phyloP scores from a whole-genome alignment of 2,113 vertebrate genomes.

The Syrmaticus mikado region DNA sequence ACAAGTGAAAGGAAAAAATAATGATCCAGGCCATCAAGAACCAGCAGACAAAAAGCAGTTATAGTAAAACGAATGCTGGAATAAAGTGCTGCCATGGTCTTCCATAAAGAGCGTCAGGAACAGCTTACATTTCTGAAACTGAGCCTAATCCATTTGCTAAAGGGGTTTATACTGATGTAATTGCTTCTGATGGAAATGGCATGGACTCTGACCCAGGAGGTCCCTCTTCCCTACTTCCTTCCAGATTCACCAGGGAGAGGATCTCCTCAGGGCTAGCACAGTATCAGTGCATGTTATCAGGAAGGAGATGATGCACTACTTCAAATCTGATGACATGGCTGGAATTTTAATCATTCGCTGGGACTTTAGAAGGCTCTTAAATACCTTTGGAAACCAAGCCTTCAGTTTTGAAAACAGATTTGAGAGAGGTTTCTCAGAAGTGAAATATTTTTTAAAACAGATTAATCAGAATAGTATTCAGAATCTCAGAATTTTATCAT shows the following conservation, averaged over 20 bases:
- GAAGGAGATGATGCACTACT: neutral
- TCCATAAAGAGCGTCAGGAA: neutral
- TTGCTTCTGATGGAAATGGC: neutral
- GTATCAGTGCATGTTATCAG: neutral
- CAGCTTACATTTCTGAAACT: neutral
- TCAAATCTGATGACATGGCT: conserved; percentile 2
- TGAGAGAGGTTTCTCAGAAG: neutral
- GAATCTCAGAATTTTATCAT: neutral
- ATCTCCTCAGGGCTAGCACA: conserved; percentile 24
- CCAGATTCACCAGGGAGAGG: conserved; percentile 1
- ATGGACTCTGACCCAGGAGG: conserved; percentile 6
- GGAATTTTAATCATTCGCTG: conserved; percentile 8
- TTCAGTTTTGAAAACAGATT: neutral
- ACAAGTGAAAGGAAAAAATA: neutral
- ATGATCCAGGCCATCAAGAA: neutral
- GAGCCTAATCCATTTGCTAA: conserved; percentile 15
- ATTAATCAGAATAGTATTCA: neutral
- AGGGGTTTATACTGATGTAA: conserved; percentile 15
- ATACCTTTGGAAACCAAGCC: neutral
- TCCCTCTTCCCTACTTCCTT: conserved; percentile 10
- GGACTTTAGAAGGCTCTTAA: neutral
- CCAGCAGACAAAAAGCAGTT: neutral
- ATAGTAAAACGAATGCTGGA: neutral
- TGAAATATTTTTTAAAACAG: neutral
- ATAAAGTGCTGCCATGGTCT: neutral